Conservation (phyloP, 2,113 vertebrate species). For the Cyanoderma ruficeps region DNA sequence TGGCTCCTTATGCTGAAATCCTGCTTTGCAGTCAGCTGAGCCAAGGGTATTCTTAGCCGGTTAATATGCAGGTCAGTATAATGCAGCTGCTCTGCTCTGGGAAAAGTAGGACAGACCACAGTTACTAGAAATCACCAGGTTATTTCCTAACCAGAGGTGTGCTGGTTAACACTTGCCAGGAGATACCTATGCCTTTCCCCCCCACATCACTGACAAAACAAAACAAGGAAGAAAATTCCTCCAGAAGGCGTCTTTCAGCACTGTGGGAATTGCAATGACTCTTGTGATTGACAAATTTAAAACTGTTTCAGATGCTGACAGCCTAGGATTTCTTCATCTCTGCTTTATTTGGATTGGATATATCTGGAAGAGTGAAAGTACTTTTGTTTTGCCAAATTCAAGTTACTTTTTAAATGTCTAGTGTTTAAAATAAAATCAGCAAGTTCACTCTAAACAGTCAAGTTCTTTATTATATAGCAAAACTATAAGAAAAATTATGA, state of each 20-base stretch:
- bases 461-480: not conserved
- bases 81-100: conserved; percentile 16
- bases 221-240: not conserved
- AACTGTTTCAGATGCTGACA: not conserved
- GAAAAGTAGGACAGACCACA: conserved; percentile 23
- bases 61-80: conserved; percentile 6
- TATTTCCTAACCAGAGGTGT: not conserved
- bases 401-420: not conserved
- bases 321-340: not conserved
- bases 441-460: not conserved
- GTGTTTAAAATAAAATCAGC: not conserved
- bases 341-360: not conserved
- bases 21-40: conserved; percentile 43
- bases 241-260: not conserved
- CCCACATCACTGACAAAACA: not conserved
- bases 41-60: conserved; percentile 25
- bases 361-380: not conserved
- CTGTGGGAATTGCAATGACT: not conserved
- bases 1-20: conserved; percentile 32
- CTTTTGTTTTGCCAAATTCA: not conserved
- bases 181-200: not conserved
- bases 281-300: not conserved
- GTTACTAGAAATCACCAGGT: not conserved
- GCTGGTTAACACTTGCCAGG: not conserved
- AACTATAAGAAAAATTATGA: not conserved